phyloP scores from a whole-genome alignment of 64 coral and sea anemone genomes.

The Dendrophyllia cribrosa region DNA sequence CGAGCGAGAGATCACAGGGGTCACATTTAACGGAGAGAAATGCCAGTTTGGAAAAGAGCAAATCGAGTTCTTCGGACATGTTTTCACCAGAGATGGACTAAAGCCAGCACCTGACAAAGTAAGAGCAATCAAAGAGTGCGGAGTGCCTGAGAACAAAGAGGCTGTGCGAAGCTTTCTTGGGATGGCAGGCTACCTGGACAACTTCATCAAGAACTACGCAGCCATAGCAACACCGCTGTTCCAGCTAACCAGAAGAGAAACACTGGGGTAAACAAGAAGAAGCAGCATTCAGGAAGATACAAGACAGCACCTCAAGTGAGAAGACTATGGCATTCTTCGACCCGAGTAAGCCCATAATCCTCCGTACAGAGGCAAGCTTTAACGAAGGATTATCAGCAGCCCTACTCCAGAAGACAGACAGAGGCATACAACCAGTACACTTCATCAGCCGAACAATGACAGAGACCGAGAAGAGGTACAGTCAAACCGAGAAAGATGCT shows the following conservation, averaged over 20 bases:
- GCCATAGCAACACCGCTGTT: slow-evolving; percentile 42
- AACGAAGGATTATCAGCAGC: slow-evolving; percentile 69
- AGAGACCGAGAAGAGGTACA: slow-evolving; percentile 76
- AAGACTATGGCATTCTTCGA: slow-evolving; percentile 58
- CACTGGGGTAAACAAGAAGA: slow-evolving; percentile 58
- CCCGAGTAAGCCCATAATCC: slow-evolving; percentile 42
- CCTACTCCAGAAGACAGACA: slow-evolving; percentile 51
- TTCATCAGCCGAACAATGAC: slow-evolving; percentile 79
- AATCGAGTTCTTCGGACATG: slow-evolving; percentile 72
- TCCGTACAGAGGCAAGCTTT: slow-evolving; percentile 72
- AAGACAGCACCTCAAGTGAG: slow-evolving; percentile 39
- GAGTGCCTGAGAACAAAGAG: slow-evolving; percentile 62
- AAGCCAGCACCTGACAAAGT: slow-evolving; percentile 72
- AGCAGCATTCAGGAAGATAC: slow-evolving; percentile 34
- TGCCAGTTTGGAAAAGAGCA: slow-evolving; percentile 63
- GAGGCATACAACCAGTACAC: slow-evolving; percentile 68
- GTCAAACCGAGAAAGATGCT: slow-evolving; percentile 68
- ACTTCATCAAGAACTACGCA: slow-evolving; percentile 68
- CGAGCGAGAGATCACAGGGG: slow-evolving; percentile 42
- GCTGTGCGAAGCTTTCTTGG: slow-evolving; percentile 68
- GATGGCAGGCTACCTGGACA: slow-evolving; percentile 76
- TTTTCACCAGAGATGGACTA: slow-evolving; percentile 63
- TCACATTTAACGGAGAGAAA: slow-evolving; percentile 78
- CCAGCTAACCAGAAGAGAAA: slow-evolving; percentile 43
- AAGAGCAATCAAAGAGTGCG: slow-evolving; percentile 69